A percentile compares a stretch with the other conserved stretches of the same genome.
Conservation (phyloP, 2,888 invertebrate genomes). For the Opisthograptis luteolata region DNA sequence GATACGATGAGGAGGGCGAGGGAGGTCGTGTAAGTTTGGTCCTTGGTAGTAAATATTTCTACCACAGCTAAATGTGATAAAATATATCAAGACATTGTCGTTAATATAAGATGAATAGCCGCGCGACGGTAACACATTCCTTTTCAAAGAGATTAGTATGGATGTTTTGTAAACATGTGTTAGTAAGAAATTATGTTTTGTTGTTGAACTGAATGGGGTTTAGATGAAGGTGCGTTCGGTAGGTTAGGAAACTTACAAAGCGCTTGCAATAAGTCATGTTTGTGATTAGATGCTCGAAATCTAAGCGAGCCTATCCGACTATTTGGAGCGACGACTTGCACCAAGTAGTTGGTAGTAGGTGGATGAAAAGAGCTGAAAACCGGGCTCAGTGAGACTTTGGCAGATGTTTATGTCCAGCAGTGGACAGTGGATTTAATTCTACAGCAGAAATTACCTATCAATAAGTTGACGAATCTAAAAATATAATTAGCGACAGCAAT, state of each 20-base stretch:
- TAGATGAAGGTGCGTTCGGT: slow-evolving; percentile 20
- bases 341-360: too few relatives aligned
- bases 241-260: slow-evolving; percentile 14
- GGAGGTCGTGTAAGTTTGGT: slow-evolving; percentile 54
- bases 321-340: too few relatives aligned
- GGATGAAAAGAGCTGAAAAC: too few relatives aligned
- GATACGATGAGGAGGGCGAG: slow-evolving; percentile 32
- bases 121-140: slow-evolving; percentile 60
- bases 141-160: slow-evolving; percentile 59
- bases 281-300: neutral
- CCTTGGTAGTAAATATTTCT: slow-evolving; percentile 71
- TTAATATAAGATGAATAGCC: slow-evolving; percentile 76
- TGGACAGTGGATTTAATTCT: too few relatives aligned
- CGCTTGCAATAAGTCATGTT: slow-evolving; percentile 3
- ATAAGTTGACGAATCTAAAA: too few relatives aligned
- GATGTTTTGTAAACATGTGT: slow-evolving; percentile 54
- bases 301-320: too few relatives aligned
- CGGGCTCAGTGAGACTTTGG: too few relatives aligned
- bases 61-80: slow-evolving; percentile 78
- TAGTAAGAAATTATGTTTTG: slow-evolving; percentile 48
- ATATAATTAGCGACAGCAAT: too few relatives aligned
- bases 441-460: too few relatives aligned
- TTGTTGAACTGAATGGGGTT: slow-evolving; percentile 42
- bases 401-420: too few relatives aligned
- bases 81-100: slow-evolving; percentile 83